phyloP scores from a whole-genome alignment of 2,888 invertebrate genomes.

The Esperia sulphurella region DNA sequence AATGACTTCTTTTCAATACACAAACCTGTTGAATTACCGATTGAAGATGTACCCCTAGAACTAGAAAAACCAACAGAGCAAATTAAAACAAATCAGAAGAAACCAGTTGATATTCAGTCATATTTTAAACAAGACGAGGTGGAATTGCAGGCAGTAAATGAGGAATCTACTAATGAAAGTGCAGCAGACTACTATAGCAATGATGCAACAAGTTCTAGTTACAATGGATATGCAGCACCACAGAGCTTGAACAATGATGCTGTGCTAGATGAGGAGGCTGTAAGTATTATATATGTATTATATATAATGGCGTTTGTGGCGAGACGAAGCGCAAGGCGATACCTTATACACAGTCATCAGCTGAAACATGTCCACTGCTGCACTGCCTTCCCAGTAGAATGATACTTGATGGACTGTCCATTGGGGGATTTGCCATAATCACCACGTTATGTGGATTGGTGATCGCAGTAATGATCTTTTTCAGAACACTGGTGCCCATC shows the following conservation, averaged over 20 bases:
- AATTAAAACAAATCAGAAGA: constrained; percentile 16
- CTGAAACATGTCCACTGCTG: no score
- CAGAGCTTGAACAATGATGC: constrained; percentile 27
- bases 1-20: constrained; percentile 78
- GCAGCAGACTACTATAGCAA: constrained; percentile 11
- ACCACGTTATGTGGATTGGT: no score
- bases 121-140: constrained; percentile 54
- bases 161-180: constrained; percentile 9
- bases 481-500: no score
- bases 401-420: no score
- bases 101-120: constrained; percentile 47
- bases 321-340: no score
- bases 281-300: no score
- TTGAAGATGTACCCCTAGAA: constrained; percentile 53
- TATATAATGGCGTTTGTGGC: no score
- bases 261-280: constrained; percentile 65
- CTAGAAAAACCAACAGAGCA: constrained; percentile 30
- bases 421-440: no score
- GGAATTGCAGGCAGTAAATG: constrained; percentile 23
- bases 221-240: constrained; percentile 19
- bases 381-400: no score
- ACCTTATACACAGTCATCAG: no score
- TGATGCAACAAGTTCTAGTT: constrained; percentile 26
- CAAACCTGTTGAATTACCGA: constrained; percentile 58
- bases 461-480: no score